Conservation (phyloP, 2,888 invertebrate species). For the Cerastis rubricosa region DNA sequence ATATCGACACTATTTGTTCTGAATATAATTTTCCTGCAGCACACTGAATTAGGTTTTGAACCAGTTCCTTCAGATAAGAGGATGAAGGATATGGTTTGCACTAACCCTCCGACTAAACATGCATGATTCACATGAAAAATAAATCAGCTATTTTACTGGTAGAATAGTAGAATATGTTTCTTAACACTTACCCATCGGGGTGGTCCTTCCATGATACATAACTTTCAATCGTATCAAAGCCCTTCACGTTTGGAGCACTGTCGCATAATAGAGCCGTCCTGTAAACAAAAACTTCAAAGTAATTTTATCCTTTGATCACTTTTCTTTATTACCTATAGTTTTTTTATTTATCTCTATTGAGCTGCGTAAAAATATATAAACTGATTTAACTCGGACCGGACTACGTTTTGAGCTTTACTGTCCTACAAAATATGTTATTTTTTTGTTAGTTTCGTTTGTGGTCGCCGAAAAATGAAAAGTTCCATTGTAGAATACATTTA, state of each 20-base stretch:
- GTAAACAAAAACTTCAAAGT: background rate
- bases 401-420: background rate
- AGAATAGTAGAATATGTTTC: too few relatives aligned
- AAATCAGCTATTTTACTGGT: too few relatives aligned
- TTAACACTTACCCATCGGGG: constrained; percentile 41
- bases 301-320: background rate
- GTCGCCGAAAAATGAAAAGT: background rate
- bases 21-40: too few relatives aligned
- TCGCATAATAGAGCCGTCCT: constrained; percentile 28
- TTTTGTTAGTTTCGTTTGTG: background rate
- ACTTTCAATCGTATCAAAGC: constrained; percentile 45
- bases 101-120: too few relatives aligned
- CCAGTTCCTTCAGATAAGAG: too few relatives aligned
- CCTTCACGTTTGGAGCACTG: constrained; percentile 30
- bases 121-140: too few relatives aligned
- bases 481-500: background rate
- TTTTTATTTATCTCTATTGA: background rate
- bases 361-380: background rate
- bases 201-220: constrained; percentile 47
- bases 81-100: too few relatives aligned
- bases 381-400: too few relatives aligned
- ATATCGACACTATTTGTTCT: too few relatives aligned
- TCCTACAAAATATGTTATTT: background rate
- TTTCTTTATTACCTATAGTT: background rate
- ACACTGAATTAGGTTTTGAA: too few relatives aligned